phyloP scores from a whole-genome alignment of 1,140 invertebrate species.

The Lasioglossum albipes region DNA sequence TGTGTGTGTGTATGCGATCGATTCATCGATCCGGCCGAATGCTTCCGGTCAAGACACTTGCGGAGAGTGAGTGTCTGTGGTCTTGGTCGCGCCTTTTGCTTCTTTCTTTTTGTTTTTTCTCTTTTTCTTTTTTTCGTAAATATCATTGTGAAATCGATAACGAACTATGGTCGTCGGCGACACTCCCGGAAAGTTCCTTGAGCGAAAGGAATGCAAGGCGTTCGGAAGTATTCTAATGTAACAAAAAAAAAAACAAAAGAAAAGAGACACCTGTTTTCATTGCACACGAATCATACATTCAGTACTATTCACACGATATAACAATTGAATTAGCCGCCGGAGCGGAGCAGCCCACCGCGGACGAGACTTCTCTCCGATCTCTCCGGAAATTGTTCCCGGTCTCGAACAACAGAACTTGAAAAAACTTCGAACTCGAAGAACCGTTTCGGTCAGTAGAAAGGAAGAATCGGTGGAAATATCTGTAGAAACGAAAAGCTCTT shows the following conservation, averaged over 20 bases:
- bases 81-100: background rate
- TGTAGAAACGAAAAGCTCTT: too few species aligned
- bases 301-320: conserved; percentile 39
- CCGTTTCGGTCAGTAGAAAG: too few species aligned
- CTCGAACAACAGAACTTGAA: too few species aligned
- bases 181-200: background rate
- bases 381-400: too few species aligned
- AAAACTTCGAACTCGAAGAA: too few species aligned
- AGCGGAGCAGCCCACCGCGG: conserved; percentile 15
- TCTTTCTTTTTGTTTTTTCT: background rate
- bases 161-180: background rate
- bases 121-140: background rate
- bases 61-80: too few species aligned
- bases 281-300: conserved; percentile 58
- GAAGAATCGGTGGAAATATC: too few species aligned
- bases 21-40: background rate
- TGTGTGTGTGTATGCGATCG: too few species aligned
- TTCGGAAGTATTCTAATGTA: conserved; percentile 34
- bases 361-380: background rate
- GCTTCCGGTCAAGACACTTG: conserved; percentile 15
- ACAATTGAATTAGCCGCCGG: conserved; percentile 17
- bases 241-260: conserved; percentile 4
- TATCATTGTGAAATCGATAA: background rate
- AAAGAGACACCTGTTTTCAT: conserved; percentile 26
- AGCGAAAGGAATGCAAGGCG: conserved; percentile 39